phyloP scores from a whole-genome alignment of 2,797 vertebrate genomes.

The Muscicapa comitata region DNA sequence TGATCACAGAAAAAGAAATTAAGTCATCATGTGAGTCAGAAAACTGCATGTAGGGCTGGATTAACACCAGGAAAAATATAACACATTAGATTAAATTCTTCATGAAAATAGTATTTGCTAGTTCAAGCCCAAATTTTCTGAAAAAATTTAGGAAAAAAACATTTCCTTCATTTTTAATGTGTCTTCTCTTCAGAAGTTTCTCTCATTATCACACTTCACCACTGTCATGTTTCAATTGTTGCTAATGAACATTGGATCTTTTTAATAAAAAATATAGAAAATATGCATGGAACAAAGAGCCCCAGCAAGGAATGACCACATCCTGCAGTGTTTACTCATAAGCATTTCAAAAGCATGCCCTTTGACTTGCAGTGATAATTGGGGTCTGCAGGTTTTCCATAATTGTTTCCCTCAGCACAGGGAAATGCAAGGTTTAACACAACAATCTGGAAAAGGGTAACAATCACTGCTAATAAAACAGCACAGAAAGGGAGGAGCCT shows the following conservation, averaged over 20 bases:
- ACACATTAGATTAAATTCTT: not conserved
- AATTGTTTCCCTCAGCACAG: not conserved
- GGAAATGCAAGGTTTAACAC: not conserved
- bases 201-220: not conserved
- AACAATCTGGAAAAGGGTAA: not conserved
- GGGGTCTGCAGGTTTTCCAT: not conserved
- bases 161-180: not conserved
- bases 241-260: not conserved
- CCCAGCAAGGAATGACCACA: not conserved
- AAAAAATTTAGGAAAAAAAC: not conserved
- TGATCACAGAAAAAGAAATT: not conserved
- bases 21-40: conserved; percentile 15
- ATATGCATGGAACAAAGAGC: not conserved
- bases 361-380: not conserved
- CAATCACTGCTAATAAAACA: not conserved
- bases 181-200: not conserved
- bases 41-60: not conserved
- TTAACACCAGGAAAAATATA: not conserved
- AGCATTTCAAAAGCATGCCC: not conserved
- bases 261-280: not conserved
- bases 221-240: not conserved
- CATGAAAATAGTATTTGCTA: not conserved
- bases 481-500: not conserved
- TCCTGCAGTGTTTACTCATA: not conserved
- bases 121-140: not conserved